Evolutionary conservation across 2,797 vertebrate species (phyloP).

Genomic region (Enteromius unitaeniatus): DNA sequence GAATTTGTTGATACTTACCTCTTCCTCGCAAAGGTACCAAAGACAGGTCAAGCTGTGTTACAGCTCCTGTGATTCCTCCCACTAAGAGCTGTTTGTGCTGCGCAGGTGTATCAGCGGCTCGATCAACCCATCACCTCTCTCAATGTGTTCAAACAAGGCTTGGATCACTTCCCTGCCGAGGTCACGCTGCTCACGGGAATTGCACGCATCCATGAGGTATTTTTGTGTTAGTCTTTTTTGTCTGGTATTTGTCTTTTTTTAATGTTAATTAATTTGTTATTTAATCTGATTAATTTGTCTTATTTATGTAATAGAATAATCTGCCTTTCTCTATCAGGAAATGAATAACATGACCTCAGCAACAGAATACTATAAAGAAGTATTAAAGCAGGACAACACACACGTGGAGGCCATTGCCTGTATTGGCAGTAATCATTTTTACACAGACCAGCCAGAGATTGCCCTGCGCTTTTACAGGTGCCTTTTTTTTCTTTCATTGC

Average conservation of each 20-base stretch:
- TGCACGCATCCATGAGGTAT: constrained; percentile 94
- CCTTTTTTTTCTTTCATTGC: neutral
- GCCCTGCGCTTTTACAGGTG: constrained; percentile 97
- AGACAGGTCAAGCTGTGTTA: no score
- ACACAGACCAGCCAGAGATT: constrained; percentile 95
- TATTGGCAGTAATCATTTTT: constrained; percentile 97
- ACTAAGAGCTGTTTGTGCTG: constrained; percentile 26
- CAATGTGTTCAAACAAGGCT: constrained; percentile 93
- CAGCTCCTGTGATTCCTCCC: neutral
- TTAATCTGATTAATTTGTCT: no score
- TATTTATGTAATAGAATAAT: neutral
- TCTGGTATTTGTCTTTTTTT: neutral
- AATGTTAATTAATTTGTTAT: no score
- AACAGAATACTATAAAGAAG: constrained; percentile 94
- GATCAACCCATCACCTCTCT: constrained; percentile 96
- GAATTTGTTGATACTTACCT: constrained; percentile 94
- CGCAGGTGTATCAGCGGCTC: constrained; percentile 92
- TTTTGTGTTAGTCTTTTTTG: neutral
- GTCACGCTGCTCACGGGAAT: constrained; percentile 93
- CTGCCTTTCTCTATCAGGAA: constrained; percentile 78
- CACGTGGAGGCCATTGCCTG: constrained; percentile 96
- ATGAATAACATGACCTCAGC: constrained; percentile 92
- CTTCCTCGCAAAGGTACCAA: constrained; percentile 91
- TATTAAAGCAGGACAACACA: constrained; percentile 96
- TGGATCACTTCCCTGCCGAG: constrained; percentile 94